Evolutionary conservation across 92 coral and sea anemone genomes (phyloP).

Genomic region (Zoanthus solanderi): DNA sequence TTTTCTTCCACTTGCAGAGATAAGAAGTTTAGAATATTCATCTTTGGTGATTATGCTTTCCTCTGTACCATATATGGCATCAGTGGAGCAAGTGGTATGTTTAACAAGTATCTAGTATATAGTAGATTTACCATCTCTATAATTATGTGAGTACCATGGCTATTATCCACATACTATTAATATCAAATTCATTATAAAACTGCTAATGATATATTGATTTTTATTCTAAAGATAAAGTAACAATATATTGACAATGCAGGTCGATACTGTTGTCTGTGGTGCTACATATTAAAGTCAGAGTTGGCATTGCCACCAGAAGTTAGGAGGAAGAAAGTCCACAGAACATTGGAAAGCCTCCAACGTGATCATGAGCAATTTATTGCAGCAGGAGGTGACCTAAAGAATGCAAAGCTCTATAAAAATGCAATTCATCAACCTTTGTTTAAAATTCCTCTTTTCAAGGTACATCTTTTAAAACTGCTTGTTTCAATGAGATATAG

Average conservation of each 20-base stretch:
- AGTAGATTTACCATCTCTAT: background rate
- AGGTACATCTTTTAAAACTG: background rate
- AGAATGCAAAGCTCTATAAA: constrained; percentile 14
- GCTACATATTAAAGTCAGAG: constrained; percentile 18
- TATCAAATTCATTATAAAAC: background rate
- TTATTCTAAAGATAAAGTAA: background rate
- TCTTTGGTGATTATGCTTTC: too few relatives aligned
- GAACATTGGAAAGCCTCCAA: background rate
- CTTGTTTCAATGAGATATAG: background rate
- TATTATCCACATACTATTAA: background rate
- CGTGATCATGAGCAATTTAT: background rate
- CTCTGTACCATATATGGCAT: too few relatives aligned
- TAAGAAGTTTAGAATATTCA: too few relatives aligned
- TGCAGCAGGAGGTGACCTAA: constrained; percentile 15
- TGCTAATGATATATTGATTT: background rate
- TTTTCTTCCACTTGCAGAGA: too few relatives aligned
- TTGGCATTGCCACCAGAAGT: constrained; percentile 4
- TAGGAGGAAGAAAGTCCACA: background rate
- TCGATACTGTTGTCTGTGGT: constrained; percentile 44
- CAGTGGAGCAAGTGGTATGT: constrained; percentile 52
- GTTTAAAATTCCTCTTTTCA: constrained; percentile 5
- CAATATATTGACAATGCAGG: constrained; percentile 22
- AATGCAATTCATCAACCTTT: constrained; percentile 24
- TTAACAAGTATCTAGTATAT: background rate
- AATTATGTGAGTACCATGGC: too few relatives aligned